A percentile compares a stretch with the other conserved stretches of the same genome.
Evolutionary conservation across 2,888 invertebrate genomes (phyloP).

Genomic region (Halictus quadricinctus): DNA sequence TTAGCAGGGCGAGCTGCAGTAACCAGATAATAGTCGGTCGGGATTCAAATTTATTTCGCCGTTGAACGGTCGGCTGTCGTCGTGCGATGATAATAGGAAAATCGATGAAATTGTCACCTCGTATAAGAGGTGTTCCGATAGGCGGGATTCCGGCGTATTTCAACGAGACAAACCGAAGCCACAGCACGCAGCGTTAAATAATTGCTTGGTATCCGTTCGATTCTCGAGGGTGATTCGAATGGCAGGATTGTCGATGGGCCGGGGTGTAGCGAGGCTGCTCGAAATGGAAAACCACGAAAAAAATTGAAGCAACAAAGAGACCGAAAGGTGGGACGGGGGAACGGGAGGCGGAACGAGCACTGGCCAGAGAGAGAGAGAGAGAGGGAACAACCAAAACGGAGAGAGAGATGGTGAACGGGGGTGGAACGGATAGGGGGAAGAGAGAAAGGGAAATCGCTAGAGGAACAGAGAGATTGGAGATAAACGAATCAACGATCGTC

Average conservation of each 20-base stretch:
- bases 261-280: conserved; percentile 64
- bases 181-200: conserved; percentile 72
- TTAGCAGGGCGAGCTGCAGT: conserved; percentile 41
- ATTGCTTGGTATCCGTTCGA: conserved; percentile 74
- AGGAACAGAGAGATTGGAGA: conserved; percentile 70
- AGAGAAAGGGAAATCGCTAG: conserved; percentile 41
- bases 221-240: conserved; percentile 73
- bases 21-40: conserved; percentile 50
- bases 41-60: conserved; percentile 63
- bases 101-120: conserved; percentile 71
- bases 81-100: conserved; percentile 69
- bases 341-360: conserved; percentile 29
- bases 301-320: conserved; percentile 70
- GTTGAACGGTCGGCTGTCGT: conserved; percentile 54
- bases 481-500: conserved; percentile 81
- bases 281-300: conserved; percentile 73
- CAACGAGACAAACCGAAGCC: conserved; percentile 73
- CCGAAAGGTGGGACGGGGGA: conserved; percentile 50
- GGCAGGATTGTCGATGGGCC: conserved; percentile 68
- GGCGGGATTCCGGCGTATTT: conserved; percentile 68
- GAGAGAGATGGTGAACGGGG: conserved; percentile 45
- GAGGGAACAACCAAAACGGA: conserved; percentile 17
- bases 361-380: conserved; percentile 30
- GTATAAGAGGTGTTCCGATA: conserved; percentile 68
- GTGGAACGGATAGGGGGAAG: conserved; percentile 30